Percentiles rank a stretch among this genome's conserved stretches.
These are phyloP conservation scores for Microchrysa polita DNA, from an alignment of 2,888 invertebrate species.

Conservation along the genomic window DNA sequence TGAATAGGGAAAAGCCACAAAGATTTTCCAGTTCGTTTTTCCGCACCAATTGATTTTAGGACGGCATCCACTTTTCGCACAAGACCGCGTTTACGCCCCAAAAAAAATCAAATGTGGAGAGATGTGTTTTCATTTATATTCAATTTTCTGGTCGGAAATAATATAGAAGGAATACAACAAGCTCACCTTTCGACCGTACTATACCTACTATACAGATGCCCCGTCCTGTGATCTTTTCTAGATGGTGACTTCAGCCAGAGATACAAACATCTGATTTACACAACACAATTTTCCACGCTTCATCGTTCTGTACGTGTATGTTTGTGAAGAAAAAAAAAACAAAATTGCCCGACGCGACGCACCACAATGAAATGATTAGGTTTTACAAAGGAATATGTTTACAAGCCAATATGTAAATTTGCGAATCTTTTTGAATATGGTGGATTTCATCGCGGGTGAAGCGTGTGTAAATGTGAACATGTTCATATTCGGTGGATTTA, in stretches of 20 bases:
- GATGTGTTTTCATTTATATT: neutral
- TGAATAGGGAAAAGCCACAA: slow-evolving; percentile 5
- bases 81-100: neutral
- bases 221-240: too few species aligned
- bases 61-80: neutral
- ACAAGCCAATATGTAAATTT: slow-evolving; percentile 1
- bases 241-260: neutral
- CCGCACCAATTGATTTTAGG: neutral
- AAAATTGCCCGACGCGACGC: neutral
- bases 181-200: neutral
- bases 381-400: slow-evolving; percentile 3
- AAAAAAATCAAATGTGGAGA: too few species aligned
- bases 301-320: neutral
- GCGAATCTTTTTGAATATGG: neutral
- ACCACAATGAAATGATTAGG: neutral
- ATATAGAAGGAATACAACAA: too few species aligned
- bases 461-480: neutral
- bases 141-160: too few species aligned
- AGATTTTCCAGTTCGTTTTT: neutral
- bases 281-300: neutral
- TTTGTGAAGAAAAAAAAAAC: too few species aligned
- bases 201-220: too few species aligned
- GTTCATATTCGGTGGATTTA: too few species aligned
- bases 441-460: too few species aligned
- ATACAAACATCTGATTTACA: neutral